These are phyloP conservation scores for Monomorium pharaonis DNA, from an alignment of 1,140 invertebrate species.

Conservation along the genomic window DNA sequence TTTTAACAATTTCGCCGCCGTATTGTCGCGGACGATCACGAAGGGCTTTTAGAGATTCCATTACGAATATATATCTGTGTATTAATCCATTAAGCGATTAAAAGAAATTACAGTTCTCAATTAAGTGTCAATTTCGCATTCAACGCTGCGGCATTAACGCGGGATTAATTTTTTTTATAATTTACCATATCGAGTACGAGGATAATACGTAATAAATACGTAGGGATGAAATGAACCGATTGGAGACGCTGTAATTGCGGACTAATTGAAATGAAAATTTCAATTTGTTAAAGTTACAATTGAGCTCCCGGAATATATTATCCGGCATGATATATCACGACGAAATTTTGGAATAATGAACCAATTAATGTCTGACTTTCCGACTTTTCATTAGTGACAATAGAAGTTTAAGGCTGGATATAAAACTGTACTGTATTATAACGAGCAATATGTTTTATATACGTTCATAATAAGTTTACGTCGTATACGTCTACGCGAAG, in stretches of 20 bases:
- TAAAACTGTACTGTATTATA: not conserved
- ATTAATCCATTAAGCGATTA: constrained; percentile 7
- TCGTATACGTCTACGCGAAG: not conserved
- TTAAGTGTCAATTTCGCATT: not conserved
- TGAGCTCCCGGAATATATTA: not conserved
- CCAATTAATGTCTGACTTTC: not conserved
- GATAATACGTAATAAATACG: not conserved
- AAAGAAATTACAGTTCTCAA: not conserved
- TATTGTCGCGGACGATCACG: not conserved
- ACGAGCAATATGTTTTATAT: not conserved
- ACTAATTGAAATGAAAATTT: not conserved
- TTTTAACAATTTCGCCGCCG: constrained; percentile 9
- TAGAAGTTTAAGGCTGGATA: not conserved
- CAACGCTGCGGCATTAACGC: not conserved
- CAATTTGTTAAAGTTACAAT: not conserved
- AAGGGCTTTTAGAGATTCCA: not conserved
- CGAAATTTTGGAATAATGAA: not conserved
- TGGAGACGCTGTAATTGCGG: not conserved
- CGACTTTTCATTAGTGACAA: not conserved
- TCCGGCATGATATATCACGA: not conserved
- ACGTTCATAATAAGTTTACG: too few relatives aligned
- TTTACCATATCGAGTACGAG: not conserved
- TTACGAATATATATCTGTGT: not conserved
- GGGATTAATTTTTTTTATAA: constrained; percentile 14
- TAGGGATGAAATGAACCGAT: not conserved